phyloP scores from a whole-genome alignment of 2,113 vertebrate genomes.

The Sterna hirundo region DNA sequence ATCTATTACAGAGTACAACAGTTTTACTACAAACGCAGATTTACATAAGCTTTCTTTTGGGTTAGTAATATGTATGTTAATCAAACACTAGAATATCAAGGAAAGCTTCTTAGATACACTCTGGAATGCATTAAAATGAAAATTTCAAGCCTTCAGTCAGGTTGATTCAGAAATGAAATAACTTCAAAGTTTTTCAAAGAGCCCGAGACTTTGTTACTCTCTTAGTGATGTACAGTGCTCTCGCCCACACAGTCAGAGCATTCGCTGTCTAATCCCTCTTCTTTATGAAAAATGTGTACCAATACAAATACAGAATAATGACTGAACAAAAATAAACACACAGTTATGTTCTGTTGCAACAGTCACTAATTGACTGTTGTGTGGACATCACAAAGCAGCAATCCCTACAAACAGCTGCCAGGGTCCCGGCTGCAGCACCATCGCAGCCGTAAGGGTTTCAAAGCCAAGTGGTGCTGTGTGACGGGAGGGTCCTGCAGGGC shows the following conservation, averaged over 20 bases:
- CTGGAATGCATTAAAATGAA: not conserved
- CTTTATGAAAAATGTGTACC: not conserved
- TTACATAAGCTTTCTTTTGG: slow-evolving; percentile 6
- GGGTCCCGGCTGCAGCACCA: not conserved
- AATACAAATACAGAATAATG: not conserved
- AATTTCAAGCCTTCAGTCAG: not conserved
- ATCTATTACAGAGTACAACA: not conserved
- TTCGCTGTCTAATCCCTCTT: not conserved
- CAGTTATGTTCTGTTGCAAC: fast-evolving
- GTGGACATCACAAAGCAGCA: not conserved
- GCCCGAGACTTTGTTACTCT: not conserved
- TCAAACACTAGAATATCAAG: not conserved
- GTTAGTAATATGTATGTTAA: slow-evolving; percentile 9
- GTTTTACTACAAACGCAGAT: not conserved
- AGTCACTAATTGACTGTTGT: not conserved
- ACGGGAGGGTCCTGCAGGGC: not conserved
- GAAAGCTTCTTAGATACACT: slow-evolving; percentile 3
- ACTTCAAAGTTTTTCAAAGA: not conserved
- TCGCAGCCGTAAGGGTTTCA: fast-evolving
- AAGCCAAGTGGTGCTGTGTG: fast-evolving
- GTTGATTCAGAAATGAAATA: slow-evolving; percentile 4
- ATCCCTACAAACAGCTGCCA: not conserved
- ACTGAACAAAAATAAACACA: not conserved
- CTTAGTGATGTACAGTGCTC: not conserved
- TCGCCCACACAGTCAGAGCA: fast-evolving